These are phyloP conservation scores for Sterrhoptilus dennistouni DNA, from an alignment of 2,113 vertebrate species.

Conservation along the genomic window DNA sequence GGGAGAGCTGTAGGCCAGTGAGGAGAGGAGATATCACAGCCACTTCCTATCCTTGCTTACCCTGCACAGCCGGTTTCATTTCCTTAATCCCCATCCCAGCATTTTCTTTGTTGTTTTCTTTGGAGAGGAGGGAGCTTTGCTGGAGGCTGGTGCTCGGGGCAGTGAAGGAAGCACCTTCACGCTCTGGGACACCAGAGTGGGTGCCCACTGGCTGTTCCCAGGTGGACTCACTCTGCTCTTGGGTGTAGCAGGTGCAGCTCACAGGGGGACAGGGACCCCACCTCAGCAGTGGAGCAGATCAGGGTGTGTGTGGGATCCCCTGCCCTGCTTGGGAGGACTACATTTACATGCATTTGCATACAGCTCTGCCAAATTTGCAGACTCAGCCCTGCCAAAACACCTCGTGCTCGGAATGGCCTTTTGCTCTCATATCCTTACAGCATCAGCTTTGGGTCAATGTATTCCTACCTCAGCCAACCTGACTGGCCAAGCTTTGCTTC, in stretches of 20 bases:
- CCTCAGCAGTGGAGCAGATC: accelerated
- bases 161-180: neutral
- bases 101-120: neutral
- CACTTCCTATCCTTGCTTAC: conserved; percentile 16
- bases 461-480: neutral
- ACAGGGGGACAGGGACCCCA: accelerated
- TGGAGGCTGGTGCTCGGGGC: neutral
- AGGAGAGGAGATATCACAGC: neutral
- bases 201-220: neutral
- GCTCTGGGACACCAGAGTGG: accelerated
- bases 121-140: neutral
- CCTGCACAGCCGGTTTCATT: neutral
- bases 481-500: neutral
- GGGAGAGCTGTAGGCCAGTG: neutral
- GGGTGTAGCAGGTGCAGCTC: neutral
- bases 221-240: neutral
- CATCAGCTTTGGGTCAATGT: neutral
- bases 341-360: neutral
- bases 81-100: neutral
- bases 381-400: neutral
- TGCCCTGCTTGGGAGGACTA: accelerated
- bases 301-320: neutral
- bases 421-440: neutral
- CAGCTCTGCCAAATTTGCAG: neutral
- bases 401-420: accelerated